These are phyloP conservation scores for Rhyacophila evoluta DNA, from an alignment of 2,888 invertebrate genomes.

Conservation along the genomic window DNA sequence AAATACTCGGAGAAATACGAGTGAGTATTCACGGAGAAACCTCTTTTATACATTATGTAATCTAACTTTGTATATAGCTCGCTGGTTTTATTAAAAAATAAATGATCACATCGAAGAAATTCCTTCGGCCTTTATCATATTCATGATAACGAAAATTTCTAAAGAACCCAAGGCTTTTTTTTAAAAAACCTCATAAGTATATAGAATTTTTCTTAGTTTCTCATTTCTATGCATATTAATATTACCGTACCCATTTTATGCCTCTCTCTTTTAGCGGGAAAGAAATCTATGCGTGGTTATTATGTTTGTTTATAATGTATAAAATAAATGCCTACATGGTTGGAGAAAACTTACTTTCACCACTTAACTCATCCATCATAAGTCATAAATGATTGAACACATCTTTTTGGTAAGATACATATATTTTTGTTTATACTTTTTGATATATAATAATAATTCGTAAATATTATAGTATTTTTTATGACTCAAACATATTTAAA, in stretches of 20 bases:
- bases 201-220: background rate
- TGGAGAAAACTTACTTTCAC: too few species aligned
- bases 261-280: background rate
- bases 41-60: background rate
- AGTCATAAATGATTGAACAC: too few species aligned
- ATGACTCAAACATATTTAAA: too few species aligned
- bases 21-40: background rate
- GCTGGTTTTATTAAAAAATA: conserved; percentile 22
- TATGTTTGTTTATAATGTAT: too few species aligned
- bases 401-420: too few species aligned
- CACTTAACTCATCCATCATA: too few species aligned
- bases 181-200: background rate
- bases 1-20: background rate
- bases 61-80: conserved; percentile 9
- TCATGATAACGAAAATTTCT: background rate
- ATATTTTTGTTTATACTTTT: too few species aligned
- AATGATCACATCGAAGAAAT: conserved; percentile 14
- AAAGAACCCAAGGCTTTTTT: background rate
- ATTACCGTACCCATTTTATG: background rate
- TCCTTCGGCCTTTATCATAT: background rate
- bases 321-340: too few species aligned
- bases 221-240: conserved; percentile 9
- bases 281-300: too few species aligned
- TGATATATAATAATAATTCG: too few species aligned
- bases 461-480: too few species aligned